Conservation (phyloP, 2,888 invertebrate genomes). For the Hydraecia micacea region DNA sequence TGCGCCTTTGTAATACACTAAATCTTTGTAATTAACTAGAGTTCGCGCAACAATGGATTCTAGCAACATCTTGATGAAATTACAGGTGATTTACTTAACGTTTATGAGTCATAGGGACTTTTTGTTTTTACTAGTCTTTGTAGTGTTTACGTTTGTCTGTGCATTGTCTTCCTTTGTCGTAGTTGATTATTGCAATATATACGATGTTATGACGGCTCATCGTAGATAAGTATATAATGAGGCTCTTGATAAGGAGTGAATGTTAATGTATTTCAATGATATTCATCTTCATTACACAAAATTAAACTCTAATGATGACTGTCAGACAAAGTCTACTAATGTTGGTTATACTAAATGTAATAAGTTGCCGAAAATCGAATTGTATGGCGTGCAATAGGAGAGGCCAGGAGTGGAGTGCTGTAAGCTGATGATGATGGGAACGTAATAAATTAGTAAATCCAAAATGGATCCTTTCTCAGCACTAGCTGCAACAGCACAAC, state of each 20-base stretch:
- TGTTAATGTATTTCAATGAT: not conserved
- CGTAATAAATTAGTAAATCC: not conserved
- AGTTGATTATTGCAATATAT: conserved; percentile 26
- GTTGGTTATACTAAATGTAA: not conserved
- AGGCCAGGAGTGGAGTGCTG: not conserved
- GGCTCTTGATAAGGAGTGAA: conserved; percentile 12
- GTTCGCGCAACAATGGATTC: conserved; percentile 57
- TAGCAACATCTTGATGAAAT: conserved; percentile 57
- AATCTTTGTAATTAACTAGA: conserved; percentile 64
- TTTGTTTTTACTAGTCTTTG: conserved; percentile 33
- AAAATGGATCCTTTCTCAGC: not conserved
- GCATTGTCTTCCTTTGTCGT: conserved; percentile 26
- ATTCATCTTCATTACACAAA: not conserved
- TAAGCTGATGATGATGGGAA: too few relatives aligned
- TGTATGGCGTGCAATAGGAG: not conserved
- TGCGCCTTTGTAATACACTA: conserved; percentile 55
- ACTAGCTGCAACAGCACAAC: not conserved
- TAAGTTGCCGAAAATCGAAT: not conserved
- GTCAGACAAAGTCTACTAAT: not conserved
- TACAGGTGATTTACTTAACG: conserved; percentile 51
- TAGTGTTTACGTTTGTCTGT: not conserved
- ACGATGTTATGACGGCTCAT: conserved; percentile 26
- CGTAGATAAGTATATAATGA: conserved; percentile 2
- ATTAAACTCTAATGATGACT: not conserved
- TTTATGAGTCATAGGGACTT: conserved; percentile 37